Base-by-base conservation (phyloP, 2,797 vertebrate species). In the Saxicola maurus region DNA sequence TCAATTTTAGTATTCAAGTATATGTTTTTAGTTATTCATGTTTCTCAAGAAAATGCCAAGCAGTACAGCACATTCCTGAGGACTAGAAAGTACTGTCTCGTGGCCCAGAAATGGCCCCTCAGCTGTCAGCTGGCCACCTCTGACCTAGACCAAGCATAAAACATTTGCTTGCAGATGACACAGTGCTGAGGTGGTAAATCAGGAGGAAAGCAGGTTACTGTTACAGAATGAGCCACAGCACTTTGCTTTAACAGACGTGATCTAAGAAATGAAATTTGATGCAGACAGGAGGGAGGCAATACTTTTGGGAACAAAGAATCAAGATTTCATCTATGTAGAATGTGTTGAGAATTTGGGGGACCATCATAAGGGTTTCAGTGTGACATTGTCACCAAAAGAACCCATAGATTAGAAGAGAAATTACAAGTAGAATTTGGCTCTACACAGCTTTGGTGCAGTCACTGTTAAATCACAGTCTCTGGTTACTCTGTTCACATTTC, bases 91-190 rank as follows among this genome's bases (percentile, higher is more conserved):
- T 53, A 46, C 51, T 24, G 30, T 60, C 51, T 61, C 2, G 5
- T 55, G 80, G 59, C 64, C 31, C 77, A 90, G 90, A 81, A 92
- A 68, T 30, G 74, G 77, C 28, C 52, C 30, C 55, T 62, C 81
- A 83, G 71, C 77, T 92, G 88, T 57, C 86, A 92, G 25, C 2
- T 90, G 74, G 66, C n/a, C 62, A 91, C 83, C 78, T 83, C 90
- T 92, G 83, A 88, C 74, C 74, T 17, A 48, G 48, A 68, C 25
- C 40, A 72, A 81, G 64, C 45, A 85, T 19, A 73, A 81, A 83
- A 81, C 62, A 72, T 72, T 72, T 75, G 53, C 79, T 38, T 67
- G 55, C 66, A 81, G 77, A 72, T 60, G 60, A 82, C 51, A 74
- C 27, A 37, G n/a, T 7, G n/a, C 33, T 37, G 60, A 16, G 14